Evolutionary conservation across 2,888 invertebrate species (phyloP).

Genomic region (Pseudoips prasinana): DNA sequence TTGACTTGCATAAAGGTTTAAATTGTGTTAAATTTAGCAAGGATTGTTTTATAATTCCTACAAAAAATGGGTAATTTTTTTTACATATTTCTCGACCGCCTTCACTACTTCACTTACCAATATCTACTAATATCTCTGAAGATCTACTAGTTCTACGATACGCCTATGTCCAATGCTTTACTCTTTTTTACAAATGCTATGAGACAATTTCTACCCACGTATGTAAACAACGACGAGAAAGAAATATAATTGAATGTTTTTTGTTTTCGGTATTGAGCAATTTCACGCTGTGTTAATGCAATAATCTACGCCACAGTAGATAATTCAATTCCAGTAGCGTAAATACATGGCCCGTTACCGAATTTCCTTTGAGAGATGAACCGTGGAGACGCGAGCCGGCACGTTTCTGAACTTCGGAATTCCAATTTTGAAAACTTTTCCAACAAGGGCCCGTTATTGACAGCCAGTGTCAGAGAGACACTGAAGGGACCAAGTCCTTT

Average conservation of each 20-base stretch:
- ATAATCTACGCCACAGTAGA: slow-evolving; percentile 69
- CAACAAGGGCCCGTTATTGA: slow-evolving; percentile 75
- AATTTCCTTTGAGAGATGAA: slow-evolving; percentile 79
- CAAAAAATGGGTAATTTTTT: too few species aligned
- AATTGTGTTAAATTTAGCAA: too few species aligned
- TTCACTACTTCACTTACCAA: too few species aligned
- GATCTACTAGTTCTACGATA: too few species aligned
- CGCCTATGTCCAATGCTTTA: too few species aligned
- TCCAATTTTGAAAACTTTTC: slow-evolving; percentile 81
- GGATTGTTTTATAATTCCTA: too few species aligned
- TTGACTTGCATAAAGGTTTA: too few species aligned
- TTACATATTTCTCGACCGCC: too few species aligned
- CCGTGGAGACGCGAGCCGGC: slow-evolving; percentile 70
- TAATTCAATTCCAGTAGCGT: slow-evolving; percentile 70
- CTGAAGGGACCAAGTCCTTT: slow-evolving; percentile 45
- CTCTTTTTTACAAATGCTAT: too few species aligned
- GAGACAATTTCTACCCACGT: too few species aligned
- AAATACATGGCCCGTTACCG: slow-evolving; percentile 72
- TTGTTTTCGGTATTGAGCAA: slow-evolving; percentile 57
- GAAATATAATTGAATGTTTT: slow-evolving; percentile 40
- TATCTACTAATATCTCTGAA: too few species aligned
- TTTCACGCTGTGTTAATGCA: slow-evolving; percentile 72
- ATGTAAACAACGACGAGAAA: slow-evolving; percentile 21
- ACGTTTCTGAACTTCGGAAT: slow-evolving; percentile 78
- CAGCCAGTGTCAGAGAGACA: slow-evolving; percentile 72